Evolutionary conservation across 2,113 vertebrate genomes (phyloP).

Genomic region (Blennius ocellaris): DNA sequence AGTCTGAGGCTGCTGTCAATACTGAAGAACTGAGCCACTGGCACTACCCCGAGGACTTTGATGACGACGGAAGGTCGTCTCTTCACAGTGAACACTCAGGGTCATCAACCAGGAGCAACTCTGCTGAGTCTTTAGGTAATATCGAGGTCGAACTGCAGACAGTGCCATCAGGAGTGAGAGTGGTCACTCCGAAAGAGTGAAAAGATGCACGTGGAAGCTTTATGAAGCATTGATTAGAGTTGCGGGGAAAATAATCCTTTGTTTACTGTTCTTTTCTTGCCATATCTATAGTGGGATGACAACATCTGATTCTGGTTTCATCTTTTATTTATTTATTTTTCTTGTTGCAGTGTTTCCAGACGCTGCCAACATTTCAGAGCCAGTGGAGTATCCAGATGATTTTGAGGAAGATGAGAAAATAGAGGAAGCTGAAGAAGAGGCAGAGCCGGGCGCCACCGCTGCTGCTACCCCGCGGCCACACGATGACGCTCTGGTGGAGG

Average conservation of each 20-base stretch:
- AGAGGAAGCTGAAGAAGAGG: slow-evolving; percentile 62
- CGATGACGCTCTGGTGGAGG: slow-evolving; percentile 67
- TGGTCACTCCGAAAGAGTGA: not conserved
- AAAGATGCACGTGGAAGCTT: not conserved
- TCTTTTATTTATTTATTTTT: too few species aligned
- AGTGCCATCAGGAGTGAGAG: too few species aligned
- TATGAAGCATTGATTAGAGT: too few species aligned
- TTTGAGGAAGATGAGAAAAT: slow-evolving; percentile 82
- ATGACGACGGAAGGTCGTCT: slow-evolving; percentile 77
- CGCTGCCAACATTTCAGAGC: slow-evolving; percentile 43
- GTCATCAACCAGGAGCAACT: slow-evolving; percentile 44
- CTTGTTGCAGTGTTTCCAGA: slow-evolving; percentile 23
- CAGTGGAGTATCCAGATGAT: slow-evolving; percentile 82
- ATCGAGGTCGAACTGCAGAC: not conserved
- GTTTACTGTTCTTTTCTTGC: too few species aligned
- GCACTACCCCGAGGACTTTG: slow-evolving; percentile 85
- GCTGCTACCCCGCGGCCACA: slow-evolving; percentile 40
- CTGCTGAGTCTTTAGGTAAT: slow-evolving; percentile 52
- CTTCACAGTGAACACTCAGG: slow-evolving; percentile 53
- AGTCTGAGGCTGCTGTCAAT: slow-evolving; percentile 38
- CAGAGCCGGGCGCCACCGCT: slow-evolving; percentile 45
- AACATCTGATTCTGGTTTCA: not conserved
- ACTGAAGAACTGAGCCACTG: slow-evolving; percentile 60
- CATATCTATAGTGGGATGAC: too few species aligned
- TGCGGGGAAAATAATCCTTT: too few species aligned